Conservation (phyloP, 2,888 invertebrate genomes). For the Amiota minor region DNA sequence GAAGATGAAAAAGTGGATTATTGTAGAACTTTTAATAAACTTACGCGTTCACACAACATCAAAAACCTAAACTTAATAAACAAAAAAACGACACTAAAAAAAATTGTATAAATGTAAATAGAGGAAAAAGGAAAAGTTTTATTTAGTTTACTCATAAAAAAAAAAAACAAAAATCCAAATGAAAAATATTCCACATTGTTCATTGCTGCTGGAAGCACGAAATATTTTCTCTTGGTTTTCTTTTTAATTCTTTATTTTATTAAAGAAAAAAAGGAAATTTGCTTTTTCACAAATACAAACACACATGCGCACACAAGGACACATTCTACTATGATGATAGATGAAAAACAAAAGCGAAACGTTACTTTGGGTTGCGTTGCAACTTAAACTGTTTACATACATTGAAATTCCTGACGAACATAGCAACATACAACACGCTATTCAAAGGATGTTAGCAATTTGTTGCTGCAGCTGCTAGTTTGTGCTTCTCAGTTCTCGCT, state of each 20-base stretch:
- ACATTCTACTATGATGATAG: too few species aligned
- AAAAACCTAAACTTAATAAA: too few species aligned
- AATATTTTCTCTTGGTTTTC: neutral
- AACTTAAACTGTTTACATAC: conserved; percentile 17
- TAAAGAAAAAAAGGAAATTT: conserved; percentile 1
- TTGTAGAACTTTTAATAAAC: conserved; percentile 9
- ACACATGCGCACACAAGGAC: neutral
- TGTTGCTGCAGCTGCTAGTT: conserved; percentile 14
- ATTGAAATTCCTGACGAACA: conserved; percentile 11
- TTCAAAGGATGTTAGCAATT: conserved; percentile 25
- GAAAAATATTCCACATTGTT: neutral
- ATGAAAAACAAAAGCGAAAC: conserved; percentile 3
- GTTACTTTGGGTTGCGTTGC: neutral
- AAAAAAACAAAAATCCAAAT: neutral
- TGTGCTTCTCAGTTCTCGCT: neutral
- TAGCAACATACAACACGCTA: conserved; percentile 4
- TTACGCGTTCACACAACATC: neutral
- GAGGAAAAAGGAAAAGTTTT: neutral
- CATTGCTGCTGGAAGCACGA: neutral
- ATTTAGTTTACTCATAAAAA: neutral
- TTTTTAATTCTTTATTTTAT: neutral
- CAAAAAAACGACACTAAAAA: too few species aligned
- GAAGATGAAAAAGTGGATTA: too few species aligned
- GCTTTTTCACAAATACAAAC: neutral
- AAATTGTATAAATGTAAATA: too few species aligned